Percentiles rank a stretch among this genome's conserved stretches.
These are phyloP conservation scores for Scatophagus argus DNA, from an alignment of 2,113 vertebrate genomes.

Conservation along the genomic window DNA sequence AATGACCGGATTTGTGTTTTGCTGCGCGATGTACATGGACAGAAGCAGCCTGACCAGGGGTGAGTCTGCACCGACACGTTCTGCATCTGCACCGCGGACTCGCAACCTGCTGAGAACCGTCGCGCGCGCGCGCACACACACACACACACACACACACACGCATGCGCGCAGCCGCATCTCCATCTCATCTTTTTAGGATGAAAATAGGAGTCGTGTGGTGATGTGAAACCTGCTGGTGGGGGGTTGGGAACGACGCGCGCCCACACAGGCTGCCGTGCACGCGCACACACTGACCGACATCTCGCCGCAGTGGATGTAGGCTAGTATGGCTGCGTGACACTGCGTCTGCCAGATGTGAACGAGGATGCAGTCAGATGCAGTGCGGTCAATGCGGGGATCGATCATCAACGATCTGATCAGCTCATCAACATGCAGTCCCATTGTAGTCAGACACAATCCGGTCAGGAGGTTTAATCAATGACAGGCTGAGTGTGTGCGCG, in stretches of 20 bases:
- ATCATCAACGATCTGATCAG: no score
- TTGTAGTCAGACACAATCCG: no score
- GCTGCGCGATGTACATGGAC: slow-evolving; percentile 89
- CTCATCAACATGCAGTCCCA: no score
- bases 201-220: rapidly evolving
- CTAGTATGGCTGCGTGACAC: slow-evolving; percentile 56
- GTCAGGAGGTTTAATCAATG: no score
- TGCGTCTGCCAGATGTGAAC: slow-evolving; percentile 68
- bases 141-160: background rate
- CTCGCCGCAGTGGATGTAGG: slow-evolving; percentile 78
- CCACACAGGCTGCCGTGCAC: slow-evolving; percentile 21
- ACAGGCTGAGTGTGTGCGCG: background rate
- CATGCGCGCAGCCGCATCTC: slow-evolving; percentile 32
- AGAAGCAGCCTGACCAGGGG: slow-evolving; percentile 85
- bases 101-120: background rate
- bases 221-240: no score
- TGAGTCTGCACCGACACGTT: slow-evolving; percentile 67
- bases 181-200: background rate
- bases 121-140: slow-evolving; percentile 1
- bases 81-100: slow-evolving; percentile 12
- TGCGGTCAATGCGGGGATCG: no score
- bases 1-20: slow-evolving; percentile 87
- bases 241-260: slow-evolving; percentile 29
- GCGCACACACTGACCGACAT: slow-evolving; percentile 78
- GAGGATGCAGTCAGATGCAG: no score